Conservation (phyloP, 2,797 vertebrate species). For the Sus cebifrons region DNA sequence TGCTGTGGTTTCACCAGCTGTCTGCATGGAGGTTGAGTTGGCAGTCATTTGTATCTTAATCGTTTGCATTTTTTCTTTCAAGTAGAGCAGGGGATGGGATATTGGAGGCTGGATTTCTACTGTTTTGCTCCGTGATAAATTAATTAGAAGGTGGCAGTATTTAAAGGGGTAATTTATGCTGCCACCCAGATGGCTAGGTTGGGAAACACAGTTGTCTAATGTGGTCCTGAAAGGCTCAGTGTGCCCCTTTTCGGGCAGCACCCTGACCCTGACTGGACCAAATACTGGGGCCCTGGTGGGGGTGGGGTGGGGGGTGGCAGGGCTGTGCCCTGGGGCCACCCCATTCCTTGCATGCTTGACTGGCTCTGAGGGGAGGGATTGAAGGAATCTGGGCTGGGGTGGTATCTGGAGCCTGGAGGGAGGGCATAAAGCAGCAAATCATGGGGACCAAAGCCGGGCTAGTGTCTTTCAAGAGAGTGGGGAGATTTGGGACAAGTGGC, state of each 20-base stretch:
- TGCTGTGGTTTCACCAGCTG: background rate
- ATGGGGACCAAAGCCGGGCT: background rate
- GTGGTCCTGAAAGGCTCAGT: background rate
- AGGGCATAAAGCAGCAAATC: background rate
- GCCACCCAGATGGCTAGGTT: background rate
- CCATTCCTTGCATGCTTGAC: conserved; percentile 78
- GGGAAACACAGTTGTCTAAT: background rate
- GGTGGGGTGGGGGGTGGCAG: conserved; percentile 35
- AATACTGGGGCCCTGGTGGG: background rate
- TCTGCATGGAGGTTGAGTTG: background rate
- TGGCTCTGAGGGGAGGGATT: conserved; percentile 11
- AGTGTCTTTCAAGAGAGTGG: conserved; percentile 8
- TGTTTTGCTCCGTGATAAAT: background rate
- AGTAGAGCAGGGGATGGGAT: background rate
- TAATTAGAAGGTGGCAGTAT: background rate
- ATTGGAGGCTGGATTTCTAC: background rate
- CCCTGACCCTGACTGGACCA: background rate
- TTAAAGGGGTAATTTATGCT: conserved; percentile 35
- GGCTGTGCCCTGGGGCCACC: background rate
- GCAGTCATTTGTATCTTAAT: background rate
- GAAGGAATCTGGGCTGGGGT: conserved; percentile 75
- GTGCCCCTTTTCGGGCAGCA: background rate
- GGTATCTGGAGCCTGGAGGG: background rate
- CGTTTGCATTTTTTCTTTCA: conserved; percentile 19
- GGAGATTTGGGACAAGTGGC: background rate